Base-by-base conservation (phyloP, 1,140 invertebrate genomes). In the Stegodyphus mimosarum region DNA sequence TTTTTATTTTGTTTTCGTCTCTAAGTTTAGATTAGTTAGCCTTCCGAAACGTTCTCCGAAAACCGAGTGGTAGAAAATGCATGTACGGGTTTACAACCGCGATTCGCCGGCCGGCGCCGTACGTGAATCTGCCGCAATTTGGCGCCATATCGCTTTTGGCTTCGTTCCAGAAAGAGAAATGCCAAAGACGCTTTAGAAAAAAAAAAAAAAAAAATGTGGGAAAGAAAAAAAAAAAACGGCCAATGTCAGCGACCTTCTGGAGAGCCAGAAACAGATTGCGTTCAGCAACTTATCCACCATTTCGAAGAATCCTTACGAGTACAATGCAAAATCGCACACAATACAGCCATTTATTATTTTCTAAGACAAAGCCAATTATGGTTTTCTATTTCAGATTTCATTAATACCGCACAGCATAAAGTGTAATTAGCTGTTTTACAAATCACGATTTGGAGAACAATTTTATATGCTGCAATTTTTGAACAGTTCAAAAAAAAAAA, bases 161-260 rank as follows among this genome's bases (percentile, higher is more conserved):
- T 49, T 50, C 7, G 6, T 64, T 60, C 74, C 74, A 76, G 55
- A 60, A 60, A 60, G 15, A 15, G 15, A 15, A 60, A 11, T 15
- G 55, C 9, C 9, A 60, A 60, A 60, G 55, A 60, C 9, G 15
- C 15, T 60, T 64, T 13, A 76, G 63, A 60, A 74, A 76, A 60
- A 64, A 13, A 60, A 76, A 60, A 74, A 76, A 60, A 64, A 13
- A 60, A 76, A 76, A 1, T 33, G 15, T 15, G 53, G 48, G 4
- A 63, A 76, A 48, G 5, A 13, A 73, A 73, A 73, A 73, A 52
- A 73, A 73, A 73, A 52, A n/a, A 53, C 15, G 50, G 7, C 33
- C 74, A 76, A 76, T 63, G 74, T 76, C 74, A 76, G 74, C 74
- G 74, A 76, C 74, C 74, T 76, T 64, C 74, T 60, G 15, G 15